A percentile compares a stretch with the other conserved stretches of the same genome.
Conservation (phyloP, 2,113 vertebrate species). For the Apaloderma vittatum region DNA sequence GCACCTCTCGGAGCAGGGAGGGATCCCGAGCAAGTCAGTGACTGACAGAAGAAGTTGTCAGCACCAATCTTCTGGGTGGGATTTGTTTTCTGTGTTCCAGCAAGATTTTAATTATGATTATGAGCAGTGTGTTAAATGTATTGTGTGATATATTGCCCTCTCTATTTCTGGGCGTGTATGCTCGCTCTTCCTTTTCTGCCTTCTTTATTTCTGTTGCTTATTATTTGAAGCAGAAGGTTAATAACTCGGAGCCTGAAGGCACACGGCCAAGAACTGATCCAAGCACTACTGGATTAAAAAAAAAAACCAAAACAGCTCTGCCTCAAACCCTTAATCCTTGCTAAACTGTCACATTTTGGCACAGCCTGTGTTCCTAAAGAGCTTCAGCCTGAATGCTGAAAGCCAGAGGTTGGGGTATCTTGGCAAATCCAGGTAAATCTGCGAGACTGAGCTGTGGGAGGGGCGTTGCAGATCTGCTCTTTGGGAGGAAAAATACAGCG, state of each 20-base stretch:
- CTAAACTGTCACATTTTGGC: conserved; percentile 17
- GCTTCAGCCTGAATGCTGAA: not conserved
- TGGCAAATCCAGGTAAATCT: conserved; percentile 3
- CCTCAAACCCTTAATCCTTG: conserved; percentile 27
- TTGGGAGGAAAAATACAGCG: not conserved
- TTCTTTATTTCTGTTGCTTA: not conserved
- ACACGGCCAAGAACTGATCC: not conserved
- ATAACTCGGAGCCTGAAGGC: conserved; percentile 1
- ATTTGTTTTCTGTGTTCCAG: not conserved
- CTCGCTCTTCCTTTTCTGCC: not conserved
- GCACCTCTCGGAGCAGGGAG: not conserved
- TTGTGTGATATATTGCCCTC: not conserved
- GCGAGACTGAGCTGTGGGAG: not conserved
- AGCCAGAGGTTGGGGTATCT: not conserved
- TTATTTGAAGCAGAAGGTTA: conserved; percentile 49
- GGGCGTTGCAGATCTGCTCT: not conserved
- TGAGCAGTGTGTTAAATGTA: not conserved
- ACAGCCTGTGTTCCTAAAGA: not conserved
- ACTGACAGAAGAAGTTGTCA: not conserved
- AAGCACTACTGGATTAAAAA: conserved; percentile 13
- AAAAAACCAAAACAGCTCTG: not conserved
- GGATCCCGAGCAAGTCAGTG: not conserved
- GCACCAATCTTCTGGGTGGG: not conserved
- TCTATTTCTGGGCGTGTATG: not conserved
- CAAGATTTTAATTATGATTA: not conserved